These are phyloP conservation scores for Crax fasciolata DNA, from an alignment of 2,797 vertebrate species.

Conservation along the genomic window DNA sequence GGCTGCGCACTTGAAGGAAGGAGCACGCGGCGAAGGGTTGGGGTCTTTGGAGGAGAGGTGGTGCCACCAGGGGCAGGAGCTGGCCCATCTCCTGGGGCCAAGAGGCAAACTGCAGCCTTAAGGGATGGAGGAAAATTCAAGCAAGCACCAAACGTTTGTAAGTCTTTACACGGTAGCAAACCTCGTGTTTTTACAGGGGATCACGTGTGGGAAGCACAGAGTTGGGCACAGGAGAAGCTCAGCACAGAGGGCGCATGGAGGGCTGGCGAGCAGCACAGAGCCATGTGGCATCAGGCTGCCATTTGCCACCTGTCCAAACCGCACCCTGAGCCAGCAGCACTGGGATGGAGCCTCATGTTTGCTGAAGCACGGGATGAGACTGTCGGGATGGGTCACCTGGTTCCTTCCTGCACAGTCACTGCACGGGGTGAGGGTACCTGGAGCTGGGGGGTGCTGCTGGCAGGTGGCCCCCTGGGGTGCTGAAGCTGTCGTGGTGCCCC, in stretches of 20 bases:
- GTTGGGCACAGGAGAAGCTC: not conserved
- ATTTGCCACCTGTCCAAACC: not conserved
- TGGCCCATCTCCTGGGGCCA: not conserved
- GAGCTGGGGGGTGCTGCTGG: rapidly evolving
- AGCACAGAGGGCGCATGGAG: rapidly evolving
- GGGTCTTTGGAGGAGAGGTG: not conserved
- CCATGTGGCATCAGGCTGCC: not conserved
- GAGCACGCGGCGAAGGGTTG: rapidly evolving
- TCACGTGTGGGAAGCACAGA: rapidly evolving
- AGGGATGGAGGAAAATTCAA: not conserved
- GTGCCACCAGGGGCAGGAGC: not conserved
- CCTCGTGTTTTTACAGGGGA: not conserved
- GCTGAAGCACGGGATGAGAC: not conserved
- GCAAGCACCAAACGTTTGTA: not conserved
- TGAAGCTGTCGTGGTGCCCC: not conserved
- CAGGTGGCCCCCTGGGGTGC: too few relatives aligned
- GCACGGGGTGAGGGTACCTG: not conserved
- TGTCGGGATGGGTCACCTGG: not conserved
- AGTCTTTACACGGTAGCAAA: not conserved
- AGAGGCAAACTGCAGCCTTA: not conserved
- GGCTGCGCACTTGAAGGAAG: not conserved
- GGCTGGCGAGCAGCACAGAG: not conserved
- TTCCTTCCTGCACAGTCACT: rapidly evolving
- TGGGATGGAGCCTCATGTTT: not conserved
- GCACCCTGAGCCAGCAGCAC: rapidly evolving